Base-by-base conservation (phyloP, 1,140 invertebrate genomes). In the Stratiolaelaps scimitus region DNA sequence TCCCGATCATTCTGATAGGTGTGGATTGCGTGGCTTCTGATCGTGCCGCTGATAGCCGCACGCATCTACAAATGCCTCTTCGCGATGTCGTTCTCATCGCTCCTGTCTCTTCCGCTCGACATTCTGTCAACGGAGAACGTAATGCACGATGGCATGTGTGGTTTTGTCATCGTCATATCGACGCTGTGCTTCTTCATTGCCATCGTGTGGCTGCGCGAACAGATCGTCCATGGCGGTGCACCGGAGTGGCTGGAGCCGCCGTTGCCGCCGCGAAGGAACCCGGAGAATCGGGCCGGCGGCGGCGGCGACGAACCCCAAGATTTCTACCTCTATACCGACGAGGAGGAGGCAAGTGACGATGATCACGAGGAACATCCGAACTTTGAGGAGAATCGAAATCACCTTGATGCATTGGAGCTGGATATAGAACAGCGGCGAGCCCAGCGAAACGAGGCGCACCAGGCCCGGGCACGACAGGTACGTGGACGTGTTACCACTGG, bases 171-270 rank as follows among this genome's bases (percentile, higher is more conserved):
- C 34, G 92, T 98, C 7, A 89, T 87, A 1, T 95, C 94, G 74
- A 97, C 95, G 1, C 76, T 98, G 30, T 89, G 95, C 74, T 89
- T 91, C 1, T 98, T 99, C 73, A 94, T 98, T 71, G 91, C 91
- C 64, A 75, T 96, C 1, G 89, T 98, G 0, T 99, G 94, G 94
- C 78, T 99, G 17, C 77, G 94, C 68, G 95, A 98, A 77, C 95
- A 98, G 77, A 97, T 99, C 69, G 81, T 98, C 68, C 90, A 95
- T 76, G 93, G 92, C 7, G 93, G 92, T 43, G 93, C 90, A 5
- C 92, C 91, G 0, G 91, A 95, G 69, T 96, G 92, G 92, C 78
- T 94, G 48, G 79, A 81, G 70, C 75, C 77, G 67, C 88, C 91
- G 73, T 76, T 84, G 68, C 69, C 91, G 73, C 76, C 84, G 68